Percentiles rank a stretch among this genome's conserved stretches.
Evolutionary conservation across 2,888 invertebrate genomes (phyloP).

Genomic region (Prosopocoilus inquinatus): DNA sequence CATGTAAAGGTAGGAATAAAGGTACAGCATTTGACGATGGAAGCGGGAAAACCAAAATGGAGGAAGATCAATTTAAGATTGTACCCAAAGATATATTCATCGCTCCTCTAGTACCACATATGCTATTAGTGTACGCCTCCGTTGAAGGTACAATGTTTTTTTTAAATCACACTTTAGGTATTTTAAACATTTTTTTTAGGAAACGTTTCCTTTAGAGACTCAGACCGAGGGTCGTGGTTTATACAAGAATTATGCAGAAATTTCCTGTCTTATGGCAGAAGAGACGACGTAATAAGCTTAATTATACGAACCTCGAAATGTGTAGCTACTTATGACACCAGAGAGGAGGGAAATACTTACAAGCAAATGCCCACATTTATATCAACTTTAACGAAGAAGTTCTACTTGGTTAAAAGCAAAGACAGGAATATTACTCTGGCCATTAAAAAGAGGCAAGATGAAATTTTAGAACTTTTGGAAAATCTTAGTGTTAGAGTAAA

Average conservation of each 20-base stretch:
- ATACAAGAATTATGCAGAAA: conserved; percentile 45
- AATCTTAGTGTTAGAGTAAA: too few relatives aligned
- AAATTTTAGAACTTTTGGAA: neutral
- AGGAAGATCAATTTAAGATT: too few relatives aligned
- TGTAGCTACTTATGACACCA: conserved; percentile 33
- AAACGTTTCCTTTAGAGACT: conserved; percentile 33
- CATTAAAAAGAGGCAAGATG: neutral
- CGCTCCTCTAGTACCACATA: too few relatives aligned
- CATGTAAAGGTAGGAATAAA: too few relatives aligned
- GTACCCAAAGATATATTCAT: too few relatives aligned
- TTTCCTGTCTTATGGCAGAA: conserved; percentile 37
- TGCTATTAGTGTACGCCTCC: too few relatives aligned
- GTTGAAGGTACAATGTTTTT: too few relatives aligned
- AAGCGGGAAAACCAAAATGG: too few relatives aligned
- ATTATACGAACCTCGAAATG: conserved; percentile 42
- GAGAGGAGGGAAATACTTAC: neutral
- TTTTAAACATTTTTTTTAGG: conserved; percentile 33
- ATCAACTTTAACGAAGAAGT: conserved; percentile 12
- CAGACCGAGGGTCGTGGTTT: conserved; percentile 44
- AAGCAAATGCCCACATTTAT: conserved; percentile 17
- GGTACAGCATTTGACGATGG: too few relatives aligned
- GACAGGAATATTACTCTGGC: conserved; percentile 5
- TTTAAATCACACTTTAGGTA: too few relatives aligned
- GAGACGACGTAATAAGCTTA: conserved; percentile 42
- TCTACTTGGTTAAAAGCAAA: conserved; percentile 11